phyloP scores from a whole-genome alignment of 2,797 vertebrate genomes.

The Lepilemur septentrionalis region DNA sequence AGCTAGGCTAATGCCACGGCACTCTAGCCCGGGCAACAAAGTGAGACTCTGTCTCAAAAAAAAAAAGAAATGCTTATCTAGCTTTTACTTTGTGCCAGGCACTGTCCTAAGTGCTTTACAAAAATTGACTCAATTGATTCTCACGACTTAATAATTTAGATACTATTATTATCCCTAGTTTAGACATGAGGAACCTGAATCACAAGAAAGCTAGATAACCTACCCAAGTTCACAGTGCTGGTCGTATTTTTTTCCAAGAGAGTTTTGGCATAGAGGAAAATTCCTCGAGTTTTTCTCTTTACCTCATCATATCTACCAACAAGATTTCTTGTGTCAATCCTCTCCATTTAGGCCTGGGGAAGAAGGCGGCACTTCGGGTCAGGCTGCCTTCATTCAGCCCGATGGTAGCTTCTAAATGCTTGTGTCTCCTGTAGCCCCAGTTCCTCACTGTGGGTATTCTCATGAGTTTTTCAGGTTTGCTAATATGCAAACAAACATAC shows the following conservation, averaged over 20 bases:
- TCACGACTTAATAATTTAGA: background rate
- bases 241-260: background rate
- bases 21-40: no score
- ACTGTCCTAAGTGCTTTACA: background rate
- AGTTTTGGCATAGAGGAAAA: background rate
- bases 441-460: background rate
- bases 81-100: background rate
- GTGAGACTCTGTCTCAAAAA: no score
- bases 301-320: background rate
- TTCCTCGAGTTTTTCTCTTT: background rate
- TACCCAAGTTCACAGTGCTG: background rate
- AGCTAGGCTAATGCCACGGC: no score
- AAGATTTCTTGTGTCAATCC: background rate
- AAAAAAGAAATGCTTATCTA: background rate
- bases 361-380: background rate
- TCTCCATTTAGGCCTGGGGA: background rate
- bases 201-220: background rate
- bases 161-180: background rate
- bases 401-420: background rate
- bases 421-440: background rate
- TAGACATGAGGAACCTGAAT: background rate
- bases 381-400: background rate
- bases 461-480: background rate
- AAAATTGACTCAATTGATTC: background rate
- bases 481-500: background rate